phyloP scores from a whole-genome alignment of 2,113 vertebrate species.

The Gambusia affinis region DNA sequence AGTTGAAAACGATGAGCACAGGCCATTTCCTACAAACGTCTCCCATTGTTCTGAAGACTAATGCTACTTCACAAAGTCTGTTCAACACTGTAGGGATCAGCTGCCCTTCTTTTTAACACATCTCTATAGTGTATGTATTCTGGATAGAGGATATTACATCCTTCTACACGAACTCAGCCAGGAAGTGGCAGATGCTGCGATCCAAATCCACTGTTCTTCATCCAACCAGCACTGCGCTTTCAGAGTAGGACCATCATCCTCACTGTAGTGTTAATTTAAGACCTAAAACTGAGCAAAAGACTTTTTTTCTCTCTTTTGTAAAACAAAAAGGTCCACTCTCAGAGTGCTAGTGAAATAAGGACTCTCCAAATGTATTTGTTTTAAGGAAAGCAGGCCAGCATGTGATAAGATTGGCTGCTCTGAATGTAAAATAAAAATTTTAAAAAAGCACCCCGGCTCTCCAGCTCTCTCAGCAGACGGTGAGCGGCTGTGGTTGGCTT shows the following conservation, averaged over 20 bases:
- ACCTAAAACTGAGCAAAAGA: constrained; percentile 45
- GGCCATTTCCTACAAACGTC: constrained; percentile 54
- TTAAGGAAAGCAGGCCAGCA: constrained; percentile 42
- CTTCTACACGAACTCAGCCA: constrained; percentile 45
- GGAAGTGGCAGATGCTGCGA: constrained; percentile 8
- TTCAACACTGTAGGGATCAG: constrained; percentile 54
- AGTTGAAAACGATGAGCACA: constrained; percentile 37
- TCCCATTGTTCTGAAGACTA: constrained; percentile 62
- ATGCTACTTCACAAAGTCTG: constrained; percentile 66
- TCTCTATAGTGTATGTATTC: constrained; percentile 54
- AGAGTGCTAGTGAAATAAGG: constrained; percentile 37
- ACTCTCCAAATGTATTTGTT: constrained; percentile 42
- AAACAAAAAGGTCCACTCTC: background rate
- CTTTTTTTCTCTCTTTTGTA: background rate
- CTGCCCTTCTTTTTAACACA: constrained; percentile 39
- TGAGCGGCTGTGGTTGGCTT: constrained; percentile 62
- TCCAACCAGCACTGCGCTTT: constrained; percentile 12
- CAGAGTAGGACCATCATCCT: constrained; percentile 8
- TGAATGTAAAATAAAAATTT: background rate
- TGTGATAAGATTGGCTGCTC: constrained; percentile 43
- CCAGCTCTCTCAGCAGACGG: constrained; percentile 68
- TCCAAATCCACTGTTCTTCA: constrained; percentile 34
- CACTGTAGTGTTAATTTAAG: constrained; percentile 41
- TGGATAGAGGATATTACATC: constrained; percentile 32
- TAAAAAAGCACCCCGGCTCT: background rate